A percentile compares a stretch with the other conserved stretches of the same genome.
Evolutionary conservation across 2,113 vertebrate genomes (phyloP).

Genomic region (Prionailurus bengalensis): DNA sequence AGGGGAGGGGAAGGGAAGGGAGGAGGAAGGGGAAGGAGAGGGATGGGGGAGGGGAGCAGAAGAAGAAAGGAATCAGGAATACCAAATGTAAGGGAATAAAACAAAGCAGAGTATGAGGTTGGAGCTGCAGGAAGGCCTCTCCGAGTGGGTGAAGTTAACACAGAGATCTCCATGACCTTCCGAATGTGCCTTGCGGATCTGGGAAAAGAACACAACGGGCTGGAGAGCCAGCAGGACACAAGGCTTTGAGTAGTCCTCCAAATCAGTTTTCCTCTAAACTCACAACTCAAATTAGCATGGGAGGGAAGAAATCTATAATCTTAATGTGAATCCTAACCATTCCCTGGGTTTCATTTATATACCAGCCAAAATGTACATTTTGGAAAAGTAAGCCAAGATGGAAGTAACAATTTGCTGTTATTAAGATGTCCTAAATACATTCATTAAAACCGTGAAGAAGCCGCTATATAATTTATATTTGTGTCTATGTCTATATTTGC

Average conservation of each 20-base stretch:
- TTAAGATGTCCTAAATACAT: background rate
- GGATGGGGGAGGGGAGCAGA: fast-evolving
- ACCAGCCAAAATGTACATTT: background rate
- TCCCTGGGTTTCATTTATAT: background rate
- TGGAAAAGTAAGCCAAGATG: constrained; percentile 38
- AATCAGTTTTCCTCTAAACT: background rate
- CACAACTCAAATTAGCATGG: background rate
- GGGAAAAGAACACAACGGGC: background rate
- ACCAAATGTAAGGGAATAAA: background rate
- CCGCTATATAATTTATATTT: background rate
- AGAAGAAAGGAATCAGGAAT: background rate
- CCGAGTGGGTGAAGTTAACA: background rate
- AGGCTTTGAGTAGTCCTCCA: background rate
- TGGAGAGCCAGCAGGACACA: background rate
- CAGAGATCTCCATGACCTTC: background rate
- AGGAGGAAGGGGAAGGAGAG: too few relatives aligned
- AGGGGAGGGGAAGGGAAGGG: fast-evolving
- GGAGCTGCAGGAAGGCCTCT: background rate
- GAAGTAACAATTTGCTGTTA: background rate
- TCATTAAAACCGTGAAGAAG: background rate
- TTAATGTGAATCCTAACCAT: background rate
- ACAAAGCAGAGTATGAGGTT: background rate
- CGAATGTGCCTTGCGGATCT: background rate
- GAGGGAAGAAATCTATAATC: background rate
- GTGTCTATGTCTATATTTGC: background rate